Base-by-base conservation (phyloP, 92 coral and sea anemone species). In the Epizoanthus ramosus region DNA sequence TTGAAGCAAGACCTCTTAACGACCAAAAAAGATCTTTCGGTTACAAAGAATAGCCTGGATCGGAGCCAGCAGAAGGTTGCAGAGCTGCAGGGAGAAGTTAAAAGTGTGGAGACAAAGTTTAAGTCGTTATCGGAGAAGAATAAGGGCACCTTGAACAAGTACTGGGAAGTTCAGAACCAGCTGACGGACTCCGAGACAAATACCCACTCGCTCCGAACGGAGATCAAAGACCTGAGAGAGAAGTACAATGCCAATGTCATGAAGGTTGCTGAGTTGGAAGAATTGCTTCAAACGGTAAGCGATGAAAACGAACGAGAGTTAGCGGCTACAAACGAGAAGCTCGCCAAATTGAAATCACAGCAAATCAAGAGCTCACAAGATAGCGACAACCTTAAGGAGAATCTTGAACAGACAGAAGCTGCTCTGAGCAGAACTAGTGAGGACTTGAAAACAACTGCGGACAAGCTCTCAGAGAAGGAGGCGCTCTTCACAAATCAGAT, bases 241-340 rank as follows among this genome's bases (percentile, higher is more conserved):
- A 88, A 90, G 69, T 25, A 64, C 54, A 87, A 89, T 6, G 35
- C 86, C 8, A 60, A 41, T 33, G 41, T 89, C 19, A 71, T 63
- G 57, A 85, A 88, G 79, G 83, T 86, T 24, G 92, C 90, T 35
- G 86, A 87, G 57, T 93, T 93, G 3, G 94, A 91, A 65, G 88
- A 89, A 6, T 68, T 88, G 7, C 75, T 89, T 8, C 84, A 84
- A 65, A 63, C 77, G 31, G 95, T 91, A 73, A 88, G 86, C 47
- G 95, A 91, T 25, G 92, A 90, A 6, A 93, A 85, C 82, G 98
- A 93, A 84, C 89, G 76, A 37, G 92, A 90, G 15, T 84, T 87
- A 14, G 47, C 86, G 7, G 85, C 90, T 0, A 86, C 90, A 74
- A 93, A 89, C 68, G 92, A 87, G 7, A 90, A 91, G 63, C 84